Evolutionary conservation across 2,888 invertebrate genomes (phyloP).

Genomic region (Anoncus sp.): DNA sequence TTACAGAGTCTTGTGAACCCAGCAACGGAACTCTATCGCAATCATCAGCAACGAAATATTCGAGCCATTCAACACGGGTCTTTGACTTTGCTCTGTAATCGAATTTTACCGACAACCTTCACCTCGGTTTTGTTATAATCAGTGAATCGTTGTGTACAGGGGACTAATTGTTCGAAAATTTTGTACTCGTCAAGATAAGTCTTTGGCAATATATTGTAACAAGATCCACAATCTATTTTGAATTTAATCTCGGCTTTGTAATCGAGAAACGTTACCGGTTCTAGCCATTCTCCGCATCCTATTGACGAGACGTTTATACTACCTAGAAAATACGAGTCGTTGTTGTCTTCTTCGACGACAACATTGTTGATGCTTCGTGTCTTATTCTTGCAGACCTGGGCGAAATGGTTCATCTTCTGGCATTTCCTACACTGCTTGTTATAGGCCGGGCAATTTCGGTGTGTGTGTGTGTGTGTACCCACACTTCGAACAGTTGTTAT

Average conservation of each 20-base stretch:
- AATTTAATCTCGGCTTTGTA: not conserved
- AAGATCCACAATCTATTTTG: constrained; percentile 23
- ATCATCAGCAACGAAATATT: constrained; percentile 27
- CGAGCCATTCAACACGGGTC: constrained; percentile 12
- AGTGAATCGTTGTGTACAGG: constrained; percentile 10
- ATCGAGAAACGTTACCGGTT: constrained; percentile 19
- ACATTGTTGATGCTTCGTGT: constrained; percentile 10
- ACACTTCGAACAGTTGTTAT: constrained; percentile 41
- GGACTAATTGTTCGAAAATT: constrained; percentile 3
- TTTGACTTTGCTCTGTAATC: constrained; percentile 25
- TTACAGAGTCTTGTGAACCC: constrained; percentile 16
- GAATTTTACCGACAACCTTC: constrained; percentile 32
- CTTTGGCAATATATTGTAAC: constrained; percentile 16
- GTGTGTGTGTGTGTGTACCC: constrained; percentile 38
- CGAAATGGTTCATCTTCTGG: constrained; percentile 50
- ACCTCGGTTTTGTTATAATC: constrained; percentile 32
- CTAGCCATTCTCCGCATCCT: constrained; percentile 2
- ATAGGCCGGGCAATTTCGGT: constrained; percentile 47
- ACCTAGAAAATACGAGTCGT: constrained; percentile 19
- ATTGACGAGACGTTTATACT: constrained; percentile 20
- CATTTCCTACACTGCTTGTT: constrained; percentile 49
- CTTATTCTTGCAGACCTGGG: constrained; percentile 42
- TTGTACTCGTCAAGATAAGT: constrained; percentile 6
- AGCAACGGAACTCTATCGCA: constrained; percentile 15
- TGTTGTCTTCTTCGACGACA: constrained; percentile 6